phyloP scores from a whole-genome alignment of 2,888 invertebrate genomes.

The Aricia artaxerxes region DNA sequence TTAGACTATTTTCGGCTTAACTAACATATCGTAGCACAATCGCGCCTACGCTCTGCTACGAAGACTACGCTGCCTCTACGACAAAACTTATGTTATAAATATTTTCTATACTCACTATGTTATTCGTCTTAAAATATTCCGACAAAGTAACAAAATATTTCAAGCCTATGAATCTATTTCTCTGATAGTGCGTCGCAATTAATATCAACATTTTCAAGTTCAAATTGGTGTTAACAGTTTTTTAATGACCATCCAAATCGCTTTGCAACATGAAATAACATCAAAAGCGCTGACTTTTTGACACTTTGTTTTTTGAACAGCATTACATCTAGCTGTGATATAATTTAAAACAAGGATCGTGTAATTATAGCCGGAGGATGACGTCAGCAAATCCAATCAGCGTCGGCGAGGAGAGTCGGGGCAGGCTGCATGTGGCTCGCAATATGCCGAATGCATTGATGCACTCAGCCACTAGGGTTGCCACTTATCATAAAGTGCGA shows the following conservation, averaged over 20 bases:
- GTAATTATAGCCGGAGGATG: slow-evolving; percentile 22
- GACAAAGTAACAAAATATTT: no score
- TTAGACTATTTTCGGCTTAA: no score
- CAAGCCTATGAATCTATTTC: no score
- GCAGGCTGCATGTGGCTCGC: slow-evolving; percentile 53
- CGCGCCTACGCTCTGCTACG: not conserved
- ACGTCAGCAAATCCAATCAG: slow-evolving; percentile 68
- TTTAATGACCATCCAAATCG: not conserved
- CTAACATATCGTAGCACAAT: not conserved
- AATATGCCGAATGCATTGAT: slow-evolving; percentile 70
- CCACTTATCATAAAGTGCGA: not conserved
- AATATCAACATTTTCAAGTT: no score
- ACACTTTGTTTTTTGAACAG: not conserved
- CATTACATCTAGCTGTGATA: slow-evolving; percentile 8
- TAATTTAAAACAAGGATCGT: slow-evolving; percentile 24
- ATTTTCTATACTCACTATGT: no score
- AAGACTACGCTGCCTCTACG: not conserved
- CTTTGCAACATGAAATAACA: not conserved
- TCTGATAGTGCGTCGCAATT: no score
- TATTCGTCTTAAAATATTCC: no score
- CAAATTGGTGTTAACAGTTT: no score
- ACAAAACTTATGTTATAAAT: no score
- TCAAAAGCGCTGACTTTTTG: not conserved
- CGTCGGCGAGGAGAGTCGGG: slow-evolving; percentile 53
- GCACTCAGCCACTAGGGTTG: slow-evolving; percentile 59